A percentile compares a stretch with the other conserved stretches of the same genome.
Conservation (phyloP, 2,113 vertebrate species). For the Lagopus muta region DNA sequence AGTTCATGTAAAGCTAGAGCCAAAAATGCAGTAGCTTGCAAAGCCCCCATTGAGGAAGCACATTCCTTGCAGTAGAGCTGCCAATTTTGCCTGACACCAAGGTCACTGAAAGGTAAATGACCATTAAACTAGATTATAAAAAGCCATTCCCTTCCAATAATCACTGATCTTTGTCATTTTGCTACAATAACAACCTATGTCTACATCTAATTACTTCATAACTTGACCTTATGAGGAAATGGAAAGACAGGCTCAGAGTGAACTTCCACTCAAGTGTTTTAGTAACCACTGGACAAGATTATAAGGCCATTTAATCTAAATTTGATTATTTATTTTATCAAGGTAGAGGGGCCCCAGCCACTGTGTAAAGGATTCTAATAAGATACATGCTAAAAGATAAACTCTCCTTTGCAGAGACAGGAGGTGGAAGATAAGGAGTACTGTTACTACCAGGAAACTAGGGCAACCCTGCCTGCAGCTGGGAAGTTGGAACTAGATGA, state of each 20-base stretch:
- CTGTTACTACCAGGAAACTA: constrained; percentile 9
- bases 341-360: constrained; percentile 42
- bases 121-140: constrained; percentile 65
- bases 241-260: constrained; percentile 35
- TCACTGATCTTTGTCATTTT: constrained; percentile 50
- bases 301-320: constrained; percentile 42
- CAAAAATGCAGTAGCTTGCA: constrained; percentile 45
- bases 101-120: constrained; percentile 72
- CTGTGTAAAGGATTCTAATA: background rate
- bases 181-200: constrained; percentile 48
- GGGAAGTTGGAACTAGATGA: too few species aligned
- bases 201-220: constrained; percentile 52
- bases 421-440: constrained; percentile 36
- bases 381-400: background rate
- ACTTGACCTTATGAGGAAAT: constrained; percentile 43
- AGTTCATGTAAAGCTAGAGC: background rate
- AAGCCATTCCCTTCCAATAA: constrained; percentile 61
- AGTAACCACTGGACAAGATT: constrained; percentile 39
- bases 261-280: constrained; percentile 55
- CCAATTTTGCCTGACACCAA: constrained; percentile 60
- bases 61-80: constrained; percentile 51
- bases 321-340: constrained; percentile 35
- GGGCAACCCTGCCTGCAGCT: background rate
- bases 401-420: background rate
- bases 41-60: constrained; percentile 54